phyloP scores from a whole-genome alignment of 1,140 invertebrate species.

The Drepana arcuata region DNA sequence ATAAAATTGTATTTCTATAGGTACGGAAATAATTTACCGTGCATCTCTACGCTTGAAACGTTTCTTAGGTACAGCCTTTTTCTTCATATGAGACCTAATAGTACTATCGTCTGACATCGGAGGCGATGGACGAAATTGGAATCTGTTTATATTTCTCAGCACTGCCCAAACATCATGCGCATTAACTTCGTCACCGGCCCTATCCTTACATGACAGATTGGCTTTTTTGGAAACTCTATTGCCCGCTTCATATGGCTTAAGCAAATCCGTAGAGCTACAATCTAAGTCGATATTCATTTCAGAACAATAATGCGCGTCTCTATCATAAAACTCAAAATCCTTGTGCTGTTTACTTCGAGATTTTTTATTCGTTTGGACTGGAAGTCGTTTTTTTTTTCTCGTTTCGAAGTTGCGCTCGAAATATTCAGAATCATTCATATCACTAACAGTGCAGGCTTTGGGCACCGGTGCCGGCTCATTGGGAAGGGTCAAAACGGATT shows the following conservation, averaged over 20 bases:
- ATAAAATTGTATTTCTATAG: no score
- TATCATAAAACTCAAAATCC: slow-evolving; percentile 32
- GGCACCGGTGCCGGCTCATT: slow-evolving; percentile 28
- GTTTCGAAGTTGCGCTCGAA: slow-evolving; percentile 16
- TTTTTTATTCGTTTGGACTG: slow-evolving; percentile 18
- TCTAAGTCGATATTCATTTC: slow-evolving; percentile 34
- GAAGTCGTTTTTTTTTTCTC: slow-evolving; percentile 26
- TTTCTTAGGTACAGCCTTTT: slow-evolving; percentile 30
- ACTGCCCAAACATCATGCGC: slow-evolving; percentile 48
- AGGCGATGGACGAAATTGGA: slow-evolving; percentile 41
- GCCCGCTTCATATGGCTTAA: no score
- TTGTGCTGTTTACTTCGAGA: slow-evolving; percentile 15
- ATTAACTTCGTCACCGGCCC: slow-evolving; percentile 12
- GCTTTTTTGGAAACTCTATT: no score
- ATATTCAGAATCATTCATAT: slow-evolving; percentile 54
- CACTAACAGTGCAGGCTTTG: slow-evolving; percentile 45
- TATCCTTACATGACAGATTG: slow-evolving; percentile 2
- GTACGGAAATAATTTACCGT: slow-evolving; percentile 24
- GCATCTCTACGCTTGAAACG: slow-evolving; percentile 24
- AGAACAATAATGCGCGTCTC: slow-evolving; percentile 32
- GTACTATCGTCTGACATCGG: slow-evolving; percentile 37
- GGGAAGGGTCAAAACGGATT: slow-evolving; percentile 46
- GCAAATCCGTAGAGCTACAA: slow-evolving; percentile 37
- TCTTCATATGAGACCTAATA: slow-evolving; percentile 6
- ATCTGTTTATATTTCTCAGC: slow-evolving; percentile 44